Evolutionary conservation across 2,888 invertebrate genomes (phyloP).

Genomic region (Adineta ricciae): DNA sequence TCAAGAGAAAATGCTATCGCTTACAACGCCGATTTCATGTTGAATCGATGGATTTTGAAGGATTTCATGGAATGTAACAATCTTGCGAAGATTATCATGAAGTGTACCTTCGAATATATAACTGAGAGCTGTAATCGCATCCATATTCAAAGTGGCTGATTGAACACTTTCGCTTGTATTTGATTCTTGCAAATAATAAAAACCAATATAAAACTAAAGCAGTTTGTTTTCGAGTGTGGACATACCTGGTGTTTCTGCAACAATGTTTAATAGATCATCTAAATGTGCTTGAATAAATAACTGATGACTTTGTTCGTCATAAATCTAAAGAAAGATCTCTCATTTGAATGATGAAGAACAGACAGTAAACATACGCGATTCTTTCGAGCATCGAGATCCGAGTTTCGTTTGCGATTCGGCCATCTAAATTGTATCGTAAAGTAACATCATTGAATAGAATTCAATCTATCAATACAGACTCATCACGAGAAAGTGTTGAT

Average conservation of each 20-base stretch:
- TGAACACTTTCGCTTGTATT: slow-evolving; percentile 29
- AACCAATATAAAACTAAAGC: background rate
- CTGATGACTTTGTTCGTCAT: slow-evolving; percentile 17
- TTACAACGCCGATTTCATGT: slow-evolving; percentile 2
- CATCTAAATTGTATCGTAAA: background rate
- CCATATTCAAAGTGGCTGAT: slow-evolving; percentile 38
- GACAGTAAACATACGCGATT: background rate
- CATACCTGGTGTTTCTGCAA: background rate
- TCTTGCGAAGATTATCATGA: slow-evolving; percentile 39
- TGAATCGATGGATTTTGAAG: background rate
- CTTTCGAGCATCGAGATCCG: slow-evolving; percentile 12
- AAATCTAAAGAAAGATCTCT: background rate
- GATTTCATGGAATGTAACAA: background rate
- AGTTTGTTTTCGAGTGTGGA: background rate
- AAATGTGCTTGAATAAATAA: slow-evolving; percentile 15
- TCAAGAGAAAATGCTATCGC: background rate
- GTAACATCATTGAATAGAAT: background rate
- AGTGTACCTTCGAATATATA: slow-evolving; percentile 44
- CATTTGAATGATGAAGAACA: no score
- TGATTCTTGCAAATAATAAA: slow-evolving; percentile 26
- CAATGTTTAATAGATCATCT: slow-evolving; percentile 12
- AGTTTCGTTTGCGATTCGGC: slow-evolving; percentile 20
- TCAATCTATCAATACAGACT: background rate
- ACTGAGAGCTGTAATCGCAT: slow-evolving; percentile 45
- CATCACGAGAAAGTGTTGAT: background rate